Base-by-base conservation (phyloP, 2,113 vertebrate genomes). In the Calidris pugnax region DNA sequence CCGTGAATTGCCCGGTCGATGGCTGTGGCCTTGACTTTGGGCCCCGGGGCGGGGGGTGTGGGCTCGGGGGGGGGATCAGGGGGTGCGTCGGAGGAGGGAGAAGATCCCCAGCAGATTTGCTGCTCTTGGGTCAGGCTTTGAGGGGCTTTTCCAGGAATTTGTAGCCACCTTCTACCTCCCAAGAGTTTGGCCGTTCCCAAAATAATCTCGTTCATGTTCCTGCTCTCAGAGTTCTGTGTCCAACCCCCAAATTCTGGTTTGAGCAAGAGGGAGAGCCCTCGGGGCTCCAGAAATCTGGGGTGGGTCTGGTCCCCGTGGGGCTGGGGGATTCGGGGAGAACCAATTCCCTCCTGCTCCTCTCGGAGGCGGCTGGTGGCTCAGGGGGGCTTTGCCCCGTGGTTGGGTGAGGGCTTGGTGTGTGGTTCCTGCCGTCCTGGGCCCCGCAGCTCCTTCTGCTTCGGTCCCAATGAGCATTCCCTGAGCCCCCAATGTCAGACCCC, bases 341-440 rank as follows among this genome's bases (percentile, higher is more conserved):
- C 4, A 2, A 4, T 71, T 32, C 63, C 83, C 41, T 32, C 14
- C 48, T 21, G 27, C 67, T 24, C 17, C 7, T 12, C 39, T 19
- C 3, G 0, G 50, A 3, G 56, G 1, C 0, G 8, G 6, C n/a
- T 22, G 1, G 15, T 21, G 57, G 37, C 69, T 63, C 4, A 1
- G 37, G 33, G 6, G 0, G 2, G 37, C 4, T 35, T n/a, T 7
- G 28, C 33, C 10, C 13, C 5, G 0, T 9, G 1, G 35, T 12
- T 47, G 9, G 63, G 14, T 1, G 12, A 10, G 33, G 62, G 24
- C 48, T 69, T 2, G 1, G 8, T 9, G 23, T 13, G 72, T 32
- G 2, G 45, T 20, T 41, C 48, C 35, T 7, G 53, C n/a, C 7
- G 35, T 18, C 35, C 63, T 8, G 17, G 26, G 27, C 35, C 32